Evolutionary conservation across 2,797 vertebrate species (phyloP).

Genomic region (Avahi laniger): DNA sequence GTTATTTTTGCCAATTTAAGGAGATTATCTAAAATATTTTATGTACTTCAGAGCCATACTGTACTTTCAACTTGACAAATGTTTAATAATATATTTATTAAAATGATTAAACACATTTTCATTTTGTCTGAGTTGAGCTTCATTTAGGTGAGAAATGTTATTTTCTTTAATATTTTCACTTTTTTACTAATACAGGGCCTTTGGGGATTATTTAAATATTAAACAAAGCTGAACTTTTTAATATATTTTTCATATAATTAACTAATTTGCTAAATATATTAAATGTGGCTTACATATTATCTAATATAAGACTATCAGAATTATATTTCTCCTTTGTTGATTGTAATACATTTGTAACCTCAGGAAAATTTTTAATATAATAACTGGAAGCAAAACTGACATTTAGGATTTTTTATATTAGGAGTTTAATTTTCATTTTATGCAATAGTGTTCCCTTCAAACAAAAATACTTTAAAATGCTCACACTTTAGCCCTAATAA

Average conservation of each 20-base stretch:
- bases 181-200: slow-evolving; percentile 17
- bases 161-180: slow-evolving; percentile 47
- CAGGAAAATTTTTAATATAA: slow-evolving; percentile 5
- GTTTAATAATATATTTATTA: slow-evolving; percentile 68
- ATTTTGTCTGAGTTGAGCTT: slow-evolving; percentile 75
- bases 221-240: slow-evolving; percentile 52
- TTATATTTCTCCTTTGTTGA: slow-evolving; percentile 22
- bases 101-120: slow-evolving; percentile 67
- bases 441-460: not conserved
- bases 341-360: slow-evolving; percentile 25
- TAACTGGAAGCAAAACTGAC: not conserved
- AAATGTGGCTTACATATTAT: slow-evolving; percentile 40
- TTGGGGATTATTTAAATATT: slow-evolving; percentile 43
- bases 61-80: slow-evolving; percentile 50
- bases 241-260: slow-evolving; percentile 59
- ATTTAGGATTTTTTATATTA: not conserved
- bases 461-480: not conserved
- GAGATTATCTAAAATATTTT: slow-evolving; percentile 57
- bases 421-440: slow-evolving; percentile 47
- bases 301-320: not conserved
- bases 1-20: slow-evolving; percentile 58
- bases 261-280: slow-evolving; percentile 50
- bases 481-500: not conserved
- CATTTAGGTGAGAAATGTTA: slow-evolving; percentile 65
- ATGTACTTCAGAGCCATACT: slow-evolving; percentile 54